Evolutionary conservation across 2,888 invertebrate species (phyloP).

Genomic region (Coenonympha glycerion): DNA sequence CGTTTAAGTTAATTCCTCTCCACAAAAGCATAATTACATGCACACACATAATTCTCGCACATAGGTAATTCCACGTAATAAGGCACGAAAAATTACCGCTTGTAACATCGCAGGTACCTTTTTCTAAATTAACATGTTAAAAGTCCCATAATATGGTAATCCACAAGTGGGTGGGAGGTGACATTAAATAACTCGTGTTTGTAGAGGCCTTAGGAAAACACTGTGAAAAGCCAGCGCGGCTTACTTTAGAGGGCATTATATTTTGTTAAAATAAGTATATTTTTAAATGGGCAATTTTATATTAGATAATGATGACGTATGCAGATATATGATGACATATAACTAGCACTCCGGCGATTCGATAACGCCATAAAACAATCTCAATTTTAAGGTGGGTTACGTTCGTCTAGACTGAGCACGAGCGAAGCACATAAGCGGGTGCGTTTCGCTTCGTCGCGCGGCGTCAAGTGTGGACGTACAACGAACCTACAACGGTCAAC

Average conservation of each 20-base stretch:
- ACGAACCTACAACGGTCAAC: too few relatives aligned
- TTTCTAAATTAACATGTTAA: conserved; percentile 13
- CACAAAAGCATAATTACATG: not conserved
- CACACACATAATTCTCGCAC: conserved; percentile 1
- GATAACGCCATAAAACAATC: too few relatives aligned
- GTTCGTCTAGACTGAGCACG: too few relatives aligned
- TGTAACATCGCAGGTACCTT: conserved; percentile 1
- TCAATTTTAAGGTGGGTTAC: too few relatives aligned
- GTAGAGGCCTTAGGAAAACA: conserved; percentile 13
- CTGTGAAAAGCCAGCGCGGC: conserved; percentile 1
- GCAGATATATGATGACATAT: too few relatives aligned
- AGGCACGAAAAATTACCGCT: conserved; percentile 8
- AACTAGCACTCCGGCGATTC: too few relatives aligned
- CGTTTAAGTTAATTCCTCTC: not conserved
- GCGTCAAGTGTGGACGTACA: too few relatives aligned
- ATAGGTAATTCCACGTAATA: conserved; percentile 6
- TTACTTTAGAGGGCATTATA: conserved; percentile 2
- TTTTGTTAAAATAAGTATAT: conserved; percentile 5
- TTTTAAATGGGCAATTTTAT: conserved; percentile 1
- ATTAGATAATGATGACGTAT: too few relatives aligned
- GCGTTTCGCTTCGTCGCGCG: too few relatives aligned
- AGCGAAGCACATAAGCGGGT: too few relatives aligned
- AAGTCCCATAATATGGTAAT: conserved; percentile 22
- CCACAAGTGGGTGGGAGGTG: conserved; percentile 15
- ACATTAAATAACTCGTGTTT: conserved; percentile 19